These are phyloP conservation scores for Cynopterus sphinx DNA, from an alignment of 2,797 vertebrate genomes.

Conservation along the genomic window DNA sequence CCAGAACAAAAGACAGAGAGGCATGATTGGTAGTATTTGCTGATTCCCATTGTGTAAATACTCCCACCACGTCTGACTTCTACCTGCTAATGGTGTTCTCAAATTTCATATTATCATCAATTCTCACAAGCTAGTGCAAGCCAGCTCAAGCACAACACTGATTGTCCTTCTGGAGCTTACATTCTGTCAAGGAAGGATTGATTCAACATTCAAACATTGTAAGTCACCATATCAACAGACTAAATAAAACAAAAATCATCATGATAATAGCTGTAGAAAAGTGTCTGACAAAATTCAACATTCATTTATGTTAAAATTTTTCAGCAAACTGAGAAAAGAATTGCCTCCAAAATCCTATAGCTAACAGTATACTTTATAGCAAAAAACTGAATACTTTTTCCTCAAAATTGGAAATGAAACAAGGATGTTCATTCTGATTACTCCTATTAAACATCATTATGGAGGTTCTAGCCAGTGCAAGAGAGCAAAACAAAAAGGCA, in stretches of 20 bases:
- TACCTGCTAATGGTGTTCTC: neutral
- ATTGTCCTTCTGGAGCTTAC: neutral
- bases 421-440: neutral
- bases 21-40: neutral
- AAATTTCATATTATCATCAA: neutral
- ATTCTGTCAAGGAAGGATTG: neutral
- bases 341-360: neutral
- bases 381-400: neutral
- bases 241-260: neutral
- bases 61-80: neutral
- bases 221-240: neutral
- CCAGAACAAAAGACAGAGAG: neutral
- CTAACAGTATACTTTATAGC: neutral
- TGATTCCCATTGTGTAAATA: neutral
- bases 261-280: neutral
- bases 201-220: neutral
- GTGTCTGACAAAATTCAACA: neutral
- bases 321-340: neutral
- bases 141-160: neutral
- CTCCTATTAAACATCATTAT: neutral
- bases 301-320: neutral
- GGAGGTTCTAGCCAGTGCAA: neutral
- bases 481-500: neutral
- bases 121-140: neutral
- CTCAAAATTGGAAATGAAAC: neutral